Evolutionary conservation across 2,113 vertebrate genomes (phyloP), one percentile per base, ranked within the genome.

Genomic region (Panthera uncia): DNA sequence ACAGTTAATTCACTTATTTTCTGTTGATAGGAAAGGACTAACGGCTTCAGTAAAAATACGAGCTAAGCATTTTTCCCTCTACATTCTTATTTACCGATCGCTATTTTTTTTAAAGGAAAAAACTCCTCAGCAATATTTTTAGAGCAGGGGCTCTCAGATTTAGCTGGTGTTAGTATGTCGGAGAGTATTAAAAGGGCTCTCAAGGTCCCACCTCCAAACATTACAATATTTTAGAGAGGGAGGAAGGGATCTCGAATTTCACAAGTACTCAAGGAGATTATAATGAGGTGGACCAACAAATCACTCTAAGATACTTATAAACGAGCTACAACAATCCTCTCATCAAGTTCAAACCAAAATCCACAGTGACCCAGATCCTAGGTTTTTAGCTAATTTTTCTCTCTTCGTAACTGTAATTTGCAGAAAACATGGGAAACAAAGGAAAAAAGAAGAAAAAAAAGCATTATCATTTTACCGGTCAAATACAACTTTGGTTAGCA

Each of bases 271-370:
- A 29, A 41, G 48, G 50, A 71, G 29, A 61, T 31, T 45, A 86
- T 29, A 45, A 50, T 3, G 25, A 83, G n/a, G 63, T 6, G 10
- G 31, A 61, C n/a, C 82, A 88, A 84, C 14, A 91, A 71, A 21
- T 36, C 82, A 89, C n/a, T 97, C n/a, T 80, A 68, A 82, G 71
- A 80, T 23, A 74, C 55, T 9, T 74, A 15, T 18, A 78, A 89
- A 31, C 4, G 15, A 48, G 19, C 41, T 89, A 79, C 3, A 65
- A 63, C 52, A 86, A 50, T 73, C 61, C 29, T 84, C 63, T 48
- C 8, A n/a, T 61, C 86, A 91, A 95, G 11, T 81, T 96, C 81
- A 93, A 93, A 73, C 33, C 57, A 23, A 95, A 94, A 93, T 25
- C n/a, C 33, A 33, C 86, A 96, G 93, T 38, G 45, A 94, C 29